phyloP scores from a whole-genome alignment of 2,888 invertebrate genomes.

The Rhamnusium bicolor region DNA sequence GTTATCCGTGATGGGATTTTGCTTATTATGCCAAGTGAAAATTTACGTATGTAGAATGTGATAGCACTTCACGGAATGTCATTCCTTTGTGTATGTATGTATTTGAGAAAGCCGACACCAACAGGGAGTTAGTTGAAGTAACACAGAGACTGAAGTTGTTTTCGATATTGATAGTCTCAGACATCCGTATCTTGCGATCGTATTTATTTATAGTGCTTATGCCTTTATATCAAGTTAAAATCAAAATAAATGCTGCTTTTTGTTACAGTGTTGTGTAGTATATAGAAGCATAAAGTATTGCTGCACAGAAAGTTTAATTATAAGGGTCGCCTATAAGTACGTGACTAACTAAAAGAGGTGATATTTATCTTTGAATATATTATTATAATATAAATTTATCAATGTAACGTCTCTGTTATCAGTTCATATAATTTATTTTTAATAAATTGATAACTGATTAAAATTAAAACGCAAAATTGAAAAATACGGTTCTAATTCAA shows the following conservation, averaged over 20 bases:
- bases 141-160: background rate
- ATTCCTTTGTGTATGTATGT: background rate
- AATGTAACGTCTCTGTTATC: too few relatives aligned
- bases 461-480: too few relatives aligned
- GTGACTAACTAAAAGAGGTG: too few relatives aligned
- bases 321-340: too few relatives aligned
- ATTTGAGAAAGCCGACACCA: background rate
- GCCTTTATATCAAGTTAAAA: background rate
- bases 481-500: too few relatives aligned
- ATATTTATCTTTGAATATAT: too few relatives aligned
- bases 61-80: background rate
- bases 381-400: too few relatives aligned
- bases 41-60: background rate
- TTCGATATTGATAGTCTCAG: background rate
- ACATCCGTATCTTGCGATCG: background rate
- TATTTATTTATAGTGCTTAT: background rate
- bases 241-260: background rate
- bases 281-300: too few relatives aligned
- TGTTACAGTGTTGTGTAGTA: background rate
- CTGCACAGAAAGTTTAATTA: too few relatives aligned
- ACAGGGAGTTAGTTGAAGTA: background rate
- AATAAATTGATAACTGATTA: too few relatives aligned
- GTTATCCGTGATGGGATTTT: conserved; percentile 1
- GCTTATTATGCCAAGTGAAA: background rate
- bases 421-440: too few relatives aligned